Base-by-base conservation (phyloP, 2,888 invertebrate species). In the Dynastes maya region DNA sequence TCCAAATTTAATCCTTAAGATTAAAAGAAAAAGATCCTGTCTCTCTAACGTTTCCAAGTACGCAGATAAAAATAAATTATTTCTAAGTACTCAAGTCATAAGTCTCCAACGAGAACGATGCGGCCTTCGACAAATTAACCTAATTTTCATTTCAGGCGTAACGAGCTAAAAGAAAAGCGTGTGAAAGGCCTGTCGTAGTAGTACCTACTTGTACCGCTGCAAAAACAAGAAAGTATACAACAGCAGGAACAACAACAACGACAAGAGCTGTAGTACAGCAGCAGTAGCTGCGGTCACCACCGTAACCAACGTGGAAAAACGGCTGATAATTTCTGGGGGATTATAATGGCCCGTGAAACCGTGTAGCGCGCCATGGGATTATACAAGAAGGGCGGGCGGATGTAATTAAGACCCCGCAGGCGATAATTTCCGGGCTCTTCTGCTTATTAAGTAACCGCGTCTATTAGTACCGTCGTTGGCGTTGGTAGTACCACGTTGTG, bases 391-490 rank as follows among this genome's bases (percentile, higher is more conserved):
- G 82, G 83, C 84, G 82, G 81, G 84, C 84, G 86, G 86, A 86
- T 85, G 86, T 85, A 86, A 86, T 86, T 86, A 86, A 85, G 84
- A 82, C 84, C 86, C 86, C 84, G 85, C 84, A 84, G 86, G 86
- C 86, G 85, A 86, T 86, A 85, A 86, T 86, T 86, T 86, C 86
- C 86, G 85, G 83, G 83, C 85, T 85, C 85, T 85, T 85, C 85
- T 85, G 85, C 85, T 85, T 85, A 85, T 86, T 86, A 86, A 84
- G 83, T 83, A 81, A 82, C 83, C 82, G 82, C 84, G 83, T 81
- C 83, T 83, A 83, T 82, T 76, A 78, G 72, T 74, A 65, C 74
- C 55, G 27, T 45, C 45, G 45, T 45, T 45, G 27, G 49, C 1
- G 45, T 11, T 45, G 9, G 45, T 11, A 45, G 32, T 37, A 37